These are phyloP conservation scores for Microchrysa polita DNA, from an alignment of 2,888 invertebrate genomes.

Conservation along the genomic window DNA sequence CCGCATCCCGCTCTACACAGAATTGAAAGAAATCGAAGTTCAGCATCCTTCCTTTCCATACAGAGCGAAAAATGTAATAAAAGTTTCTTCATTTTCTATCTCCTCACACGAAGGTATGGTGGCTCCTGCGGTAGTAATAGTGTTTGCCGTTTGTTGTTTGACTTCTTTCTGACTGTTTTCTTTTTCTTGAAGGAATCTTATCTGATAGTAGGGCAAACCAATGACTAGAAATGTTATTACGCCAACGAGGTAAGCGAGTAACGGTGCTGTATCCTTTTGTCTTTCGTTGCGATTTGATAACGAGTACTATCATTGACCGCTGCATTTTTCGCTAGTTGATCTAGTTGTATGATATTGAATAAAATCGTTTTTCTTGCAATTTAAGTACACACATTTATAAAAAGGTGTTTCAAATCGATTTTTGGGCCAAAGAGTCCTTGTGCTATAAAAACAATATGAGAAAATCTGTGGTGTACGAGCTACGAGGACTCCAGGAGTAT, in stretches of 20 bases:
- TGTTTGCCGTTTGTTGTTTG: too few relatives aligned
- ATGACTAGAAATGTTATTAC: neutral
- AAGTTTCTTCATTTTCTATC: neutral
- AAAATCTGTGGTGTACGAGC: too few relatives aligned
- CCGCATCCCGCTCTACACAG: neutral
- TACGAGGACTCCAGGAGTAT: neutral
- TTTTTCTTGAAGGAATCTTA: neutral
- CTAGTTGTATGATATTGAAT: too few relatives aligned
- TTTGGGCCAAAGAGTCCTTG: neutral
- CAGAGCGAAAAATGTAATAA: neutral
- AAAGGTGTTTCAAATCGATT: neutral
- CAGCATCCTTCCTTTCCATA: neutral
- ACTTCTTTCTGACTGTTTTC: neutral
- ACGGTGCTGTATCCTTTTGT: constrained; percentile 10
- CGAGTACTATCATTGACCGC: constrained; percentile 18
- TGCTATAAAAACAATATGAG: too few relatives aligned
- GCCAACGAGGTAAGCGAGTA: neutral
- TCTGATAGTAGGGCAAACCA: constrained; percentile 2
- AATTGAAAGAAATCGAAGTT: neutral
- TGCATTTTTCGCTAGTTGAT: constrained; percentile 26
- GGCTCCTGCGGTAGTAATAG: neutral
- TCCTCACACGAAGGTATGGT: too few relatives aligned
- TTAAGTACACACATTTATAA: too few relatives aligned
- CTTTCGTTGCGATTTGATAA: constrained; percentile 23
- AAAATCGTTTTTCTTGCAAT: too few relatives aligned